Base-by-base conservation (phyloP, 2,113 vertebrate species). In the Azemiops feae region DNA sequence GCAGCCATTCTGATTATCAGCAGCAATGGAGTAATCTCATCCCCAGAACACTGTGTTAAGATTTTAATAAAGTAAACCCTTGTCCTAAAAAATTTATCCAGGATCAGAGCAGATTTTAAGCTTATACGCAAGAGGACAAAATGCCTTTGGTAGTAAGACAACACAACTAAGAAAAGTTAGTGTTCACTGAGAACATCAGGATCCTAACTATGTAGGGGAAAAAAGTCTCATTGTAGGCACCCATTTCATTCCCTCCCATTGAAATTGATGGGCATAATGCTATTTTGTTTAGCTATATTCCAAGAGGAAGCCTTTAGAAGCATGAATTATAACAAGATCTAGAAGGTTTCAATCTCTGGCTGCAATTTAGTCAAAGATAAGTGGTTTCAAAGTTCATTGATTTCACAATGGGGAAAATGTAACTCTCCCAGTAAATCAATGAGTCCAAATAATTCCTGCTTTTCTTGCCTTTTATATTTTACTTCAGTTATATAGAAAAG, bases 31-130 rank as follows among this genome's bases (percentile, higher is more conserved):
- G 10, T 64, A 91, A 86, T 91, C 57, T 50, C 57, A 52, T 23
- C 10, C 5, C n/a, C 47, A 34, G 57, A 81, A 81, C 86, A 69
- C 34, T n/a, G 64, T 64, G 43, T 39, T 92, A 64, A 92, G 57
- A n/a, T 88, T 88, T 88, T 52, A 92, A 58, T 87, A 53, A 88
- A 87, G 57, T 88, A 69, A 92, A 50, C 22, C 58, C 86, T 92
- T 92, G 86, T 20, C n/a, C 86, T 53, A 88, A 91, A 88, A 88
- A 47, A 12, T 69, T 43, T 88, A 69, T 88, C 57, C 11, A 43
- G 34, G 25, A 69, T 22, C 57, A 92, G 57, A 92, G 57, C 47
- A 69, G 47, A 74, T 92, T 88, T 69, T 88, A 53, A 69, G 47
- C 23, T 11, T 55, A 57, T 27, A n/a, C 4, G 30, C 85, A 88